A percentile compares a stretch with the other conserved stretches of the same genome.
These are phyloP conservation scores for Ptychoptera albimana DNA, from an alignment of 2,888 invertebrate species.

Conservation along the genomic window DNA sequence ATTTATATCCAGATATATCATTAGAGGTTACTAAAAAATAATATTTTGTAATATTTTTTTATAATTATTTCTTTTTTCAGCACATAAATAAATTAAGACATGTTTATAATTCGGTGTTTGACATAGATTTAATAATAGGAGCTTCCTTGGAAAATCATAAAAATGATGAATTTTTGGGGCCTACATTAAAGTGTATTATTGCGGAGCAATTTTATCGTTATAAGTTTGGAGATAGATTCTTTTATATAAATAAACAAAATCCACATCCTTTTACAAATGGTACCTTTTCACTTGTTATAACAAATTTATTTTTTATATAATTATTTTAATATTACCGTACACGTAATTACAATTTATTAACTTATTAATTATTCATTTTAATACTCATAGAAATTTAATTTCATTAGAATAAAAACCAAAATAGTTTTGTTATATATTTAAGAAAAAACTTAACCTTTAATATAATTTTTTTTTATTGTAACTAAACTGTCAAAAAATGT, in stretches of 20 bases:
- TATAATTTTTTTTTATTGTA: no score
- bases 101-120: constrained; percentile 31
- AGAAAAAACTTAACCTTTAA: no score
- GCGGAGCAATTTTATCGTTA: constrained; percentile 52
- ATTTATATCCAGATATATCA: constrained; percentile 40
- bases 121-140: constrained; percentile 56
- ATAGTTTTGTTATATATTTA: no score
- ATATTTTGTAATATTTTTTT: no score
- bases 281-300: not conserved
- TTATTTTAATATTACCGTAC: no score
- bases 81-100: constrained; percentile 34
- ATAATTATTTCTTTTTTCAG: no score
- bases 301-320: no score
- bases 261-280: constrained; percentile 1
- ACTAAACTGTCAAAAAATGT: no score
- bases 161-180: constrained; percentile 47
- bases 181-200: constrained; percentile 55
- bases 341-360: no score
- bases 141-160: constrained; percentile 48
- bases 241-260: constrained; percentile 43
- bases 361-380: no score
- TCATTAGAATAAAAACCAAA: no score
- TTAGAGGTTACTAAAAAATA: constrained; percentile 16
- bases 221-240: constrained; percentile 53
- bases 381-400: no score